Base-by-base conservation (phyloP, 2,888 invertebrate genomes). In the Notocelia uddmanniana region DNA sequence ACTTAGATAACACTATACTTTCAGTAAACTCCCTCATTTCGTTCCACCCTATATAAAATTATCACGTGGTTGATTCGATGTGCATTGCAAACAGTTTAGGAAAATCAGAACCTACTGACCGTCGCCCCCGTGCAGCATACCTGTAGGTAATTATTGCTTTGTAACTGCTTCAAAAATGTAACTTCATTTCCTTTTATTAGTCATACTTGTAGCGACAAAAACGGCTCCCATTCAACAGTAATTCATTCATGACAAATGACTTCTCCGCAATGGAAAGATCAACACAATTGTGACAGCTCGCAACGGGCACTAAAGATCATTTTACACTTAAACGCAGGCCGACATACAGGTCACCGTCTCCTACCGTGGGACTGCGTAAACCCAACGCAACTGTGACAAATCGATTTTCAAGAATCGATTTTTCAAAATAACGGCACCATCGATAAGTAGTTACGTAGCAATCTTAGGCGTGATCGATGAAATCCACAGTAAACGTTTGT, bases 371-470 rank as follows among this genome's bases (percentile, higher is more conserved):
- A 92, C 87, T 82, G 88, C 89, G 88, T 87, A 86, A 89, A 87
- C 88, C 83, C 85, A 86, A 91, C 87, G 91, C 89, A 89, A 91
- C 92, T 88, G 90, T 85, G 79, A 85, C 90, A 70, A 90, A 93
- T 90, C 89, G 91, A 92, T 93, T 92, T 86, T 78, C 79, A 80
- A 85, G 84, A 90, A 91, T 90, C 90, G 91, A 91, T 91, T 92
- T 92, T 92, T 90, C 89, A 87, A 89, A 88, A 91, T 93, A 93
- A 93, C 93, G 92, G 93, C 86, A 89, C 92, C 92, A 92, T 92
- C 82, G 87, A 91, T 88, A n/a, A n/a, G n/a, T n/a, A 83, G 89
- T 90, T 90, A 88, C 89, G 84, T 89, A 85, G 91, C 90, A 88
- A 92, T 91, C 89, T 90, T 87, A 86, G 89, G 87, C 92, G 91